phyloP scores from a whole-genome alignment of 2,113 vertebrate species.

The Zosterops lateralis region DNA sequence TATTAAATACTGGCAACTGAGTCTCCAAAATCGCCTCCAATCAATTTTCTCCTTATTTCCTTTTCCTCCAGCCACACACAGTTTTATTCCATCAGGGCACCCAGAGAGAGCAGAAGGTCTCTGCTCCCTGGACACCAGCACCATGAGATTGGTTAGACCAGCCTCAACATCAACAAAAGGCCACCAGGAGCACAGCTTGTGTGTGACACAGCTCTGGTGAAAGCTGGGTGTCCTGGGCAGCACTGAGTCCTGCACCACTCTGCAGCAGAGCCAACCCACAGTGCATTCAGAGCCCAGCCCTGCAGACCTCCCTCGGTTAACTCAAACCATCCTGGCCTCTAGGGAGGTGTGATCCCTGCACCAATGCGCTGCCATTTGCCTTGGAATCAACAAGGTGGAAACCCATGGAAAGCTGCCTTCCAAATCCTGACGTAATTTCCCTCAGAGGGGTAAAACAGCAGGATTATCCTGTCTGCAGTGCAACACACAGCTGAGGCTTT shows the following conservation, averaged over 20 bases:
- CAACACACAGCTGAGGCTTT: not conserved
- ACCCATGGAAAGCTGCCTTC: not conserved
- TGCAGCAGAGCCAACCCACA: not conserved
- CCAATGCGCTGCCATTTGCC: not conserved
- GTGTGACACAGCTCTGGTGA: fast-evolving
- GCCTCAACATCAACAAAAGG: not conserved
- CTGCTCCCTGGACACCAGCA: not conserved
- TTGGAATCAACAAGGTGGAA: not conserved
- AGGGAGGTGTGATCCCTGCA: not conserved
- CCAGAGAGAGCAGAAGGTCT: not conserved
- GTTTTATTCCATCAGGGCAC: not conserved
- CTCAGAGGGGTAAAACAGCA: not conserved
- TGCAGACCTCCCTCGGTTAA: not conserved
- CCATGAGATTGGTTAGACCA: not conserved
- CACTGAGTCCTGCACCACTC: not conserved
- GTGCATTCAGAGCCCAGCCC: not conserved
- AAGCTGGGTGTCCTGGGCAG: not conserved
- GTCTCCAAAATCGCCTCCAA: not conserved
- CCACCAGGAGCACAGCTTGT: not conserved
- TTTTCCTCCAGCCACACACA: not conserved
- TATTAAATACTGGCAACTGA: constrained; percentile 2
- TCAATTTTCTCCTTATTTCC: not conserved
- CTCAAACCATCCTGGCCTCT: not conserved
- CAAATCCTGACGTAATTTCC: not conserved
- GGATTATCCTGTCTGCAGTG: not conserved